Percentiles rank a stretch among this genome's conserved stretches.
These are phyloP conservation scores for Helostoma temminkii DNA, from an alignment of 2,797 vertebrate genomes.

Conservation along the genomic window DNA sequence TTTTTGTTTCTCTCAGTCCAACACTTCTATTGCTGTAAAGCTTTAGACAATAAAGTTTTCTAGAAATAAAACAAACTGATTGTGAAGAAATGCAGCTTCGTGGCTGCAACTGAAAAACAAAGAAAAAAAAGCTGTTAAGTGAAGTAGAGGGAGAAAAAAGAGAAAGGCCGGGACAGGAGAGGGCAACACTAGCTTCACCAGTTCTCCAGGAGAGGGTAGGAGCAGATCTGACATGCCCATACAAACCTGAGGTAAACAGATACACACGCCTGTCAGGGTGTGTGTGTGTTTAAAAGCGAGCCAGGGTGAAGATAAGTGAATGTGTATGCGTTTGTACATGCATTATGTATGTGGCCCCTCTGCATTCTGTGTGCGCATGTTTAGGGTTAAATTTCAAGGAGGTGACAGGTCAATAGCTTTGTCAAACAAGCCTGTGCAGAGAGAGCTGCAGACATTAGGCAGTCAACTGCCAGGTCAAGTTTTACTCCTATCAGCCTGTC, in stretches of 20 bases:
- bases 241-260: slow-evolving; percentile 60
- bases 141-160: not conserved
- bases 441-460: slow-evolving; percentile 16
- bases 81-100: not conserved
- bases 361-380: slow-evolving; percentile 1
- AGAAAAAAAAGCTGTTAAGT: not conserved
- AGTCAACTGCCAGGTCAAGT: not conserved
- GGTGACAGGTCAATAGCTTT: slow-evolving; percentile 31
- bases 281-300: slow-evolving; percentile 5
- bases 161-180: not conserved
- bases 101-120: not conserved
- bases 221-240: slow-evolving; percentile 52
- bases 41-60: too few species aligned
- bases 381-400: slow-evolving; percentile 7
- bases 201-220: not conserved
- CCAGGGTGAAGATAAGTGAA: too few species aligned
- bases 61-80: too few species aligned
- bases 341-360: not conserved
- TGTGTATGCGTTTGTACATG: slow-evolving; percentile 20
- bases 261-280: slow-evolving; percentile 38
- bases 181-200: not conserved
- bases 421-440: slow-evolving; percentile 42
- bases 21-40: too few species aligned
- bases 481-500: not conserved
- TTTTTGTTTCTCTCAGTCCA: too few species aligned